Evolutionary conservation across 2,888 invertebrate genomes (phyloP).

Genomic region (Steinernema hermaphroditum): DNA sequence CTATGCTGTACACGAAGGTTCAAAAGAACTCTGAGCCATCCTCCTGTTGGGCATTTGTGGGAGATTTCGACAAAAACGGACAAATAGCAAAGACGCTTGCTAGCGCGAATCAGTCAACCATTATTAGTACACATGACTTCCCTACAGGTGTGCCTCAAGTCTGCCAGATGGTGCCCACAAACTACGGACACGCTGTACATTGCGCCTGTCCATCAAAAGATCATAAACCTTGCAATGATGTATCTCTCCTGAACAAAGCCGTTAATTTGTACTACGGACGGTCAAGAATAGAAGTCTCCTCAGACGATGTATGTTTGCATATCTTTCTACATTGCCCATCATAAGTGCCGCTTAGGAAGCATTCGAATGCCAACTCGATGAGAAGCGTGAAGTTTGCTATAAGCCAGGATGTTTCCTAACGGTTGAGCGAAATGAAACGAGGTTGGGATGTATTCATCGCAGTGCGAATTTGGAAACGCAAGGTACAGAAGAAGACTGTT

Average conservation of each 20-base stretch:
- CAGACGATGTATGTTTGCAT: neutral
- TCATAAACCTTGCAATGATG: neutral
- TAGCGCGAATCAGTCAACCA: neutral
- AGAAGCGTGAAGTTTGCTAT: neutral
- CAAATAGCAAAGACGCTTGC: neutral
- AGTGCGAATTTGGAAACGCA: no score
- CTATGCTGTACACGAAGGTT: neutral
- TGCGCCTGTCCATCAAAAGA: neutral
- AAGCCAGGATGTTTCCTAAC: neutral
- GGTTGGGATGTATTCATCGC: no score
- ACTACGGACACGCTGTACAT: neutral
- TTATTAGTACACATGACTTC: neutral
- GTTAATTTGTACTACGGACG: neutral
- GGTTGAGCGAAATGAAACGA: neutral
- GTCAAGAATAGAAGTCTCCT: neutral
- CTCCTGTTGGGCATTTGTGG: neutral
- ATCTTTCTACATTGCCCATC: neutral
- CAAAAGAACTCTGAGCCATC: neutral
- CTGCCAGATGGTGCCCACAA: neutral
- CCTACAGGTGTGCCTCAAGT: neutral
- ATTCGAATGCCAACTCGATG: neutral
- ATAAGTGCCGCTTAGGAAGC: neutral
- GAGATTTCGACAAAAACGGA: no score
- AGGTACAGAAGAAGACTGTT: no score
- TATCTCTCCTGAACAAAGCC: neutral